A percentile compares a stretch with the other conserved stretches of the same genome.
Evolutionary conservation across 2,888 invertebrate species (phyloP).

Genomic region (Leucophenga maculata): DNA sequence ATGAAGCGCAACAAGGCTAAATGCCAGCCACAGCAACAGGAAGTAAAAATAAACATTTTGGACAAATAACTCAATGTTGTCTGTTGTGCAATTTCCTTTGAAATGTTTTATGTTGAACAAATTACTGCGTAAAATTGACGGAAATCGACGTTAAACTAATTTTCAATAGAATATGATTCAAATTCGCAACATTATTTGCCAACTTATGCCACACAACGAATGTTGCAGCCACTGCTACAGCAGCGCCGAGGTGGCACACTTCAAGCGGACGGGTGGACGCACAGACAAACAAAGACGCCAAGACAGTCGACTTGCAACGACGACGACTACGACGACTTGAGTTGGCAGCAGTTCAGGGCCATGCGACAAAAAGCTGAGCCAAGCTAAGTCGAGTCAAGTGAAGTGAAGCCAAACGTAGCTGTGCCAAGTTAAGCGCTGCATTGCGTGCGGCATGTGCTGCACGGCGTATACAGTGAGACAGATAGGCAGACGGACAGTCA

Average conservation of each 20-base stretch:
- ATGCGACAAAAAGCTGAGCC: background rate
- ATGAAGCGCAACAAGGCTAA: too few species aligned
- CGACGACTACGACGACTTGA: background rate
- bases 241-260: constrained; percentile 13
- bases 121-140: constrained; percentile 57
- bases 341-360: constrained; percentile 23
- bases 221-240: too few species aligned
- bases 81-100: constrained; percentile 62
- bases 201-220: constrained; percentile 11
- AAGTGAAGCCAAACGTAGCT: too few species aligned
- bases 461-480: background rate
- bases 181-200: constrained; percentile 26
- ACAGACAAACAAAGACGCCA: background rate
- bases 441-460: constrained; percentile 24
- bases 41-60: too few species aligned
- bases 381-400: too few species aligned
- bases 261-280: background rate
- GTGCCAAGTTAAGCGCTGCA: background rate
- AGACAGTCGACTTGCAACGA: background rate
- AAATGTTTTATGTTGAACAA: constrained; percentile 58
- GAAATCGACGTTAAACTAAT: constrained; percentile 48
- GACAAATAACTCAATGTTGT: too few species aligned
- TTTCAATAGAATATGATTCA: constrained; percentile 58
- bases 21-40: too few species aligned
- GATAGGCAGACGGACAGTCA: background rate